Evolutionary conservation across 2,797 vertebrate genomes (phyloP).

Genomic region (Sciaenops ocellatus): DNA sequence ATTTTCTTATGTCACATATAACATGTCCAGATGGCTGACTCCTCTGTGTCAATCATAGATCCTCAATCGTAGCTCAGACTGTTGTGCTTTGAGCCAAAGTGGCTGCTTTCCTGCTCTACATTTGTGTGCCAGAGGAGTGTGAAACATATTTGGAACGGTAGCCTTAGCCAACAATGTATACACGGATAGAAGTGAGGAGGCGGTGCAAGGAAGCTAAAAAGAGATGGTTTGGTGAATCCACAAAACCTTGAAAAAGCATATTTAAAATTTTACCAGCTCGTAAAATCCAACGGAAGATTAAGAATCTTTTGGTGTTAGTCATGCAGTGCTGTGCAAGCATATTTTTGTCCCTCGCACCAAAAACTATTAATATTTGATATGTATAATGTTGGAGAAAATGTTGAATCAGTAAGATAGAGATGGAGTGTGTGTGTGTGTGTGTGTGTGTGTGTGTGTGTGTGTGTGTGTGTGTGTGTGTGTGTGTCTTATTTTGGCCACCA

Average conservation of each 20-base stretch:
- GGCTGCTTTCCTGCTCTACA: slow-evolving; percentile 22
- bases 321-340: slow-evolving; percentile 48
- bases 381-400: slow-evolving; percentile 37
- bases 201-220: not conserved
- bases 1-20: not conserved
- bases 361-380: slow-evolving; percentile 34
- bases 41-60: slow-evolving; percentile 3
- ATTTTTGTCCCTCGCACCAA: slow-evolving; percentile 14
- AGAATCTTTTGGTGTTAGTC: slow-evolving; percentile 22
- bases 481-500: slow-evolving; percentile 36
- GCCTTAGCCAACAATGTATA: slow-evolving; percentile 3
- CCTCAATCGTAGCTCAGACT: not conserved
- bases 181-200: slow-evolving; percentile 24
- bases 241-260: slow-evolving; percentile 3
- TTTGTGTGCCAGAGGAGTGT: slow-evolving; percentile 13
- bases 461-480: not conserved
- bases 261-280: not conserved
- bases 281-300: not conserved
- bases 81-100: slow-evolving; percentile 21
- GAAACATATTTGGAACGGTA: slow-evolving; percentile 30
- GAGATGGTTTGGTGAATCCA: slow-evolving; percentile 5
- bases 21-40: not conserved
- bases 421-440: not conserved
- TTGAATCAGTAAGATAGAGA: slow-evolving; percentile 39
- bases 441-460: not conserved